Base-by-base conservation (phyloP, 2,797 vertebrate genomes). In the Mus minutoides region DNA sequence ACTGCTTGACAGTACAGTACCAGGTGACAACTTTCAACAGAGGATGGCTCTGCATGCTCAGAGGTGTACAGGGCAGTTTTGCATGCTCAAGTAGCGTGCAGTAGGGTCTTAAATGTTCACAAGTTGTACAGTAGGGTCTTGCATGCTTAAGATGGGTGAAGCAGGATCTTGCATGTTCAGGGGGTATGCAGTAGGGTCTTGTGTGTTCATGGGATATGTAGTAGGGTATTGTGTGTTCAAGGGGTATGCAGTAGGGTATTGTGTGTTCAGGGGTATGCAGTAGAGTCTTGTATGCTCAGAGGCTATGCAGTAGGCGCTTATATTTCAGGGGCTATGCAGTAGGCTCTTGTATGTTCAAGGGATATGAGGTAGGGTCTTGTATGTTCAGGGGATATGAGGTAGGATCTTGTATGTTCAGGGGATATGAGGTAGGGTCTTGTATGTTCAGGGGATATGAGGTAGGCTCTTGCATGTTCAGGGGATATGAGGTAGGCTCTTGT, bases 261-360 rank as follows among this genome's bases (percentile, higher is more conserved):
- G 37, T 26, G 11, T 78, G 17, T 17, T 78, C 24, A 14, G 2
- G 43, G 58, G 21, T 5, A 24, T 60, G 40, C 22, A 13, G 40
- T 29, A 43, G 43, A 13, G 1, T 8, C 24, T 2, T 76, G 12
- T 10, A 3, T 29, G n/a, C 12, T 67, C 62, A n/a, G 67, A 34
- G 34, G 34, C 7, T 10, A n/a, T n/a, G n/a, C n/a, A n/a, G n/a
- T n/a, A n/a, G n/a, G n/a, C n/a, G n/a, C n/a, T n/a, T n/a, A n/a
- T n/a, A n/a, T n/a, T 13, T 46, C 24, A 46, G 75, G 75, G 6
- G 26, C 6, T 49, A 13, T 17, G 34, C 21, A 26, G 43, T 9
- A 2, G 21, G 31, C 5, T n/a, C 34, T 56, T 52, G 52, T n/a
- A 21, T 9, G 0, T 52, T 52, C 24, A 0, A 26, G 0, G 17